Evolutionary conservation across 2,113 vertebrate species (phyloP), one percentile per base, ranked within the genome.

Genomic region (Larimichthys crocea): DNA sequence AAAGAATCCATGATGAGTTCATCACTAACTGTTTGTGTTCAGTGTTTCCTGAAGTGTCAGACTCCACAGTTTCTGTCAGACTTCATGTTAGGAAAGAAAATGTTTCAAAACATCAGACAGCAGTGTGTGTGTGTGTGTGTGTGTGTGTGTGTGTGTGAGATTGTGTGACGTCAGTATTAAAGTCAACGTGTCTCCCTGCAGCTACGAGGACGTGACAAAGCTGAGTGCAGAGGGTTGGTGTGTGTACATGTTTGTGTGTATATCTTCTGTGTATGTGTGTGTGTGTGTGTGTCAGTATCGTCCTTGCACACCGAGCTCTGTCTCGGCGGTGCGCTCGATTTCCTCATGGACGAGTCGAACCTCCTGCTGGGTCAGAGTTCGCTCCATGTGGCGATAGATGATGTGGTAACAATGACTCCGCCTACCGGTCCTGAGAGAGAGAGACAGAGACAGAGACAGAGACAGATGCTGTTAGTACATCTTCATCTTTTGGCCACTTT

Each of bases 391-490:
- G 8, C 97, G 97, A 92, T 99, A 99, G 29, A 88, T 42, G 82
- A 99, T 95, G 0, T 96, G 95, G 90, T 98, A 99, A 90, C 98
- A 99, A 35, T 97, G 97, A 86, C 98, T 99, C 85, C 93, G 89
- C 94, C 94, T 96, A 69, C 92, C 94, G 0, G 95, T 97, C 95
- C 98, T 99, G 86, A 19, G 24, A 78, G 42, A 56, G 17, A 59
- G 7, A 52, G 8, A 56, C 20, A 52, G 5, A 52, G 10, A 56
- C 22, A 52, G 5, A 48, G 19, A 35, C 10, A 20, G 10, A 15
- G n/a, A 16, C 2, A 46, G 11, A 12, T 46, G 10, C 42, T 44
- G 11, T 46, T 46, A 46, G 42, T 14, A 46, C 44, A 12, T 10
- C 44, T 12, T 35, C 31, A 35, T 35, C 31, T 35, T 35, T 11